These are phyloP conservation scores for Nyctereutes procyonoides DNA, from an alignment of 2,113 vertebrate species.

Conservation along the genomic window DNA sequence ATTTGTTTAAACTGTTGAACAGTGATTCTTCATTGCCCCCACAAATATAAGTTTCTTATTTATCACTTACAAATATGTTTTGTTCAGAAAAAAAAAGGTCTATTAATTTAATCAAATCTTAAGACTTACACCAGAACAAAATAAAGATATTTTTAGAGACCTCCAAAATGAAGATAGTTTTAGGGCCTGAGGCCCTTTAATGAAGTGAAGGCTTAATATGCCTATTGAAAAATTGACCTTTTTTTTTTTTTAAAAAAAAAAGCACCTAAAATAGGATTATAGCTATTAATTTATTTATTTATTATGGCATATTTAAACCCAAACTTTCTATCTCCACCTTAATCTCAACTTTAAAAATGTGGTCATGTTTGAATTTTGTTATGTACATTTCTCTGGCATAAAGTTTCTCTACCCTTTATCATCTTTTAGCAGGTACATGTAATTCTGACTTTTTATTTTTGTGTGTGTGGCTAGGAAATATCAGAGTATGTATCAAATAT, in stretches of 20 bases:
- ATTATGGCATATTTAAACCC: not conserved
- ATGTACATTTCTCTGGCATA: not conserved
- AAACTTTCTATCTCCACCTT: not conserved
- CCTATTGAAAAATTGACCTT: not conserved
- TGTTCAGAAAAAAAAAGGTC: not conserved
- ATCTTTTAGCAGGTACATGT: not conserved
- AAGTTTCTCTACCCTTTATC: not conserved
- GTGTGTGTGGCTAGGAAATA: not conserved
- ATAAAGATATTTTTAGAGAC: conserved; percentile 2
- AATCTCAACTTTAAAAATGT: not conserved
- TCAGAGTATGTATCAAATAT: not conserved
- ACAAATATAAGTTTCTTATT: not conserved
- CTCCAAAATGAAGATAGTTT: not conserved
- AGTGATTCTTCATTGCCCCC: not conserved
- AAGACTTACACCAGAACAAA: not conserved
- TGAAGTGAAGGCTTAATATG: not conserved
- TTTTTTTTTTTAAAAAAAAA: not conserved
- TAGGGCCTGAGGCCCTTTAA: not conserved
- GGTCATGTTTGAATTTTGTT: not conserved
- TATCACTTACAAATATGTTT: not conserved
- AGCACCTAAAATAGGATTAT: not conserved
- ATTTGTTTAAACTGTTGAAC: not conserved
- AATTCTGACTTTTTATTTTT: not conserved
- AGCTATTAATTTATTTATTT: not conserved
- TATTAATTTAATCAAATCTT: not conserved